Evolutionary conservation across 53 echinoderm and acorn worm species (phyloP).

Genomic region (Pentamera pediparva): DNA sequence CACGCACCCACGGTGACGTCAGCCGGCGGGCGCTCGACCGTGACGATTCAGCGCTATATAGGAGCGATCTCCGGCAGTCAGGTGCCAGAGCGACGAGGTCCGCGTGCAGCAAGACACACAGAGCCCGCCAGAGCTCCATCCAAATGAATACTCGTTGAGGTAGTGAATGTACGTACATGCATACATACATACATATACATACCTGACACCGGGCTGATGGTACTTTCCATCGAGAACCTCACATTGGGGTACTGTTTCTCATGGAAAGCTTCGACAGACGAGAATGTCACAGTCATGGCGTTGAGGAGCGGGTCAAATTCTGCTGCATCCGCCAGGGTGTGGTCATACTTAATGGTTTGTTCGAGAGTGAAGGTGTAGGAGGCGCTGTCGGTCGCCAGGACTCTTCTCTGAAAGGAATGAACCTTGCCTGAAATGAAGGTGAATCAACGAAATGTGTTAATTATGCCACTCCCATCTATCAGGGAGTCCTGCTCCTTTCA

Average conservation of each 20-base stretch:
- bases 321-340: constrained; percentile 57
- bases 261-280: constrained; percentile 33
- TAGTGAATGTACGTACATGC: too few species aligned
- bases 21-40: too few species aligned
- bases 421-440: constrained; percentile 39
- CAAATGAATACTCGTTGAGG: too few species aligned
- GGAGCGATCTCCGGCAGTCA: too few species aligned
- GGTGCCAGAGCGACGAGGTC: too few species aligned
- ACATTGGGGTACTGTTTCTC: constrained; percentile 49
- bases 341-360: constrained; percentile 76
- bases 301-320: constrained; percentile 53
- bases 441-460: neutral
- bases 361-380: constrained; percentile 52
- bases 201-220: neutral
- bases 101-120: too few species aligned
- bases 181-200: too few species aligned
- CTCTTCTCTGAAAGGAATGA: constrained; percentile 46
- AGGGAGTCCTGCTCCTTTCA: too few species aligned
- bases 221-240: constrained; percentile 58
- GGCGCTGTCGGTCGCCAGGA: constrained; percentile 15
- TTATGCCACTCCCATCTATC: too few species aligned
- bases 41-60: too few species aligned
- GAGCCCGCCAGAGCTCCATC: too few species aligned
- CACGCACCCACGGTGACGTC: too few species aligned
- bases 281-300: constrained; percentile 49